phyloP scores from a whole-genome alignment of 2,113 vertebrate species.

The Polypterus bichir region DNA sequence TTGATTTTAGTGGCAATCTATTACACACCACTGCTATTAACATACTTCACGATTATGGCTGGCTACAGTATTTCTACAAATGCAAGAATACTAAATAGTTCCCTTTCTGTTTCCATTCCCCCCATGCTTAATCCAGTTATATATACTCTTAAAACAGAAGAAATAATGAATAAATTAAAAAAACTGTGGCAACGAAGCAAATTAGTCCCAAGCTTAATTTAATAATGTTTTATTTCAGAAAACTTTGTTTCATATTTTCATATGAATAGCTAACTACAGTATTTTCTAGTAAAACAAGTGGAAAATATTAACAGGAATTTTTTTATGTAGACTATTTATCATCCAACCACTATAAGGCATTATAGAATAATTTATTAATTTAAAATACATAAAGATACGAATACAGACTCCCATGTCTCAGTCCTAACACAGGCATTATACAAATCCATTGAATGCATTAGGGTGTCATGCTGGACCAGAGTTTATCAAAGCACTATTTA shows the following conservation, averaged over 20 bases:
- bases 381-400: too few species aligned
- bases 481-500: too few species aligned
- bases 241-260: background rate
- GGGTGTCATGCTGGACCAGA: too few species aligned
- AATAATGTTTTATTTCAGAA: background rate
- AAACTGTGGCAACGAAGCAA: constrained; percentile 16
- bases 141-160: constrained; percentile 24
- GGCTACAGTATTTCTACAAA: constrained; percentile 11
- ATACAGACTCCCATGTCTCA: too few species aligned
- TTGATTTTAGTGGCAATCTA: constrained; percentile 5
- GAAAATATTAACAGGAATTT: too few species aligned
- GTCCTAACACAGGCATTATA: too few species aligned
- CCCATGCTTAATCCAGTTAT: constrained; percentile 26
- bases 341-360: too few species aligned
- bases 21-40: background rate
- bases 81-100: constrained; percentile 18
- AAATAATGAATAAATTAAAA: constrained; percentile 15
- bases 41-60: background rate
- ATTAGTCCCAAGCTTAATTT: constrained; percentile 1
- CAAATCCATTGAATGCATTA: too few species aligned
- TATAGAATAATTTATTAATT: too few species aligned
- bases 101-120: constrained; percentile 17
- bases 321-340: too few species aligned
- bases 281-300: too few species aligned
- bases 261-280: too few species aligned